phyloP scores from a whole-genome alignment of 2,113 vertebrate genomes.

The Phocoena phocoena region DNA sequence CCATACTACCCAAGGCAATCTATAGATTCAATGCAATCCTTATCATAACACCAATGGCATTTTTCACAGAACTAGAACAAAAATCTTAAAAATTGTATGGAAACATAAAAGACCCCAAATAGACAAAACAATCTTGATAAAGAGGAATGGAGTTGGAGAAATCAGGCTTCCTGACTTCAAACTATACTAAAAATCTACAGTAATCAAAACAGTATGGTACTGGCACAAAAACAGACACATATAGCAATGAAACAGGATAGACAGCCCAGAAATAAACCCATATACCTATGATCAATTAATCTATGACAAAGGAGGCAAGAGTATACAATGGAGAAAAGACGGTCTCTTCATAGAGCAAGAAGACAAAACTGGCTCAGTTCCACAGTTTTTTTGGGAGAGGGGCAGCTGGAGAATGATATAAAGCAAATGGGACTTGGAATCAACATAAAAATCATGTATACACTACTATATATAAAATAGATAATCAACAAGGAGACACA shows the following conservation, averaged over 20 bases:
- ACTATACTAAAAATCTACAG: not conserved
- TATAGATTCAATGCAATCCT: not conserved
- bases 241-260: not conserved
- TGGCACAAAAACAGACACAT: not conserved
- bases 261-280: not conserved
- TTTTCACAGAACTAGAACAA: not conserved
- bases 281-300: not conserved
- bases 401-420: constrained; percentile 55
- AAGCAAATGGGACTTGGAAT: constrained; percentile 58
- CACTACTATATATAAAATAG: not conserved
- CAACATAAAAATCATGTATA: not conserved
- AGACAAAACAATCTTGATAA: not conserved
- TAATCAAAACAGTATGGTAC: not conserved
- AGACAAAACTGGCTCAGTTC: constrained; percentile 20
- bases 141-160: not conserved
- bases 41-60: not conserved
- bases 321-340: not conserved
- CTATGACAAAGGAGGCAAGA: not conserved
- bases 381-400: not conserved
- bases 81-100: not conserved
- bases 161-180: not conserved
- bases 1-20: not conserved
- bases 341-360: not conserved
- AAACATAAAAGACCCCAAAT: not conserved
- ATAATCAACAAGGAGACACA: not conserved